Conservation (phyloP, 2,797 vertebrate genomes). For the Eleutherodactylus coqui region DNA sequence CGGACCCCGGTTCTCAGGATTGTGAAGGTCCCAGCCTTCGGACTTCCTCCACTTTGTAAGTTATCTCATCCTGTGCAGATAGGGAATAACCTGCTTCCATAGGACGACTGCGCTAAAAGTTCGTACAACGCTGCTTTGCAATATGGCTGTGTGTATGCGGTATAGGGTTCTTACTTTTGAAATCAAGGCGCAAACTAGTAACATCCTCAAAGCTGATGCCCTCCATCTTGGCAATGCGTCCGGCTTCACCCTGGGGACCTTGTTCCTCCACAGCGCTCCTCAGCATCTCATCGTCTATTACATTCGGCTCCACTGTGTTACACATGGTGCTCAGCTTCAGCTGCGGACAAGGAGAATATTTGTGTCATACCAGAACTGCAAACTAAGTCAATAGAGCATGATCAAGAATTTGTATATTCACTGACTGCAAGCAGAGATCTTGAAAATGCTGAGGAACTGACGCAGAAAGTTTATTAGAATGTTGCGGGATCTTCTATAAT, state of each 20-base stretch:
- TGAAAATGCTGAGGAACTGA: neutral
- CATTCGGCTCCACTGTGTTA: slow-evolving; percentile 68
- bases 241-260: slow-evolving; percentile 69
- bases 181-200: slow-evolving; percentile 78
- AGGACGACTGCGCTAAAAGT: too few relatives aligned
- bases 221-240: slow-evolving; percentile 72
- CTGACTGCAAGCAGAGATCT: neutral
- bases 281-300: slow-evolving; percentile 82
- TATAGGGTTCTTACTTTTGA: slow-evolving; percentile 75
- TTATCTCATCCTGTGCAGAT: too few relatives aligned
- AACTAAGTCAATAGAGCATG: neutral
- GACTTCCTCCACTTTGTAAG: too few relatives aligned
- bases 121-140: too few relatives aligned
- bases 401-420: neutral
- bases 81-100: too few relatives aligned
- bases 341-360: too few relatives aligned
- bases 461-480: too few relatives aligned
- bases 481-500: neutral
- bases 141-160: neutral
- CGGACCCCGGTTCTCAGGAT: too few relatives aligned
- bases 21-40: too few relatives aligned
- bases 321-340: slow-evolving; percentile 72
- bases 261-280: slow-evolving; percentile 77
- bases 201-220: slow-evolving; percentile 77
- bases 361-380: neutral